Evolutionary conservation across 2,888 invertebrate genomes (phyloP).

Genomic region (Busseola fusca): DNA sequence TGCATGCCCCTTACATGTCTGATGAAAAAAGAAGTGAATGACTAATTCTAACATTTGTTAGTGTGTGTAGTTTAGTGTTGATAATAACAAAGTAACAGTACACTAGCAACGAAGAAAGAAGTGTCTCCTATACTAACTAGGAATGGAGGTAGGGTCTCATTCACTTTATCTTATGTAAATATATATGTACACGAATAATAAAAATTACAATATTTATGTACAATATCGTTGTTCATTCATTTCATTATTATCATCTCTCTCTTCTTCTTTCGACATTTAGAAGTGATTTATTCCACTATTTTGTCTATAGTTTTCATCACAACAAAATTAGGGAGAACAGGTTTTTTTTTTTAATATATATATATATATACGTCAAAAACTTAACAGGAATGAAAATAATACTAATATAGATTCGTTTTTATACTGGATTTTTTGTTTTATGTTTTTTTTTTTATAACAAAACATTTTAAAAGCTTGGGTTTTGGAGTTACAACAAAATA

Average conservation of each 20-base stretch:
- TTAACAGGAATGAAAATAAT: conserved; percentile 5
- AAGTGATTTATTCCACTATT: neutral
- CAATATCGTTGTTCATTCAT: conserved; percentile 26
- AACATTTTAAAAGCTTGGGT: conserved; percentile 15
- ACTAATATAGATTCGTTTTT: conserved; percentile 10
- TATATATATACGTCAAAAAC: too few species aligned
- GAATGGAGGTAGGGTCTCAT: conserved; percentile 46
- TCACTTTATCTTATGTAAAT: conserved; percentile 29
- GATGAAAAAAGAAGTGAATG: conserved; percentile 87
- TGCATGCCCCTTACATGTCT: conserved; percentile 74
- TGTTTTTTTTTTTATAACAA: conserved; percentile 22
- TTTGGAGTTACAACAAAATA: conserved; percentile 17
- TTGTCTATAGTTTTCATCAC: neutral
- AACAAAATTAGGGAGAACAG: neutral
- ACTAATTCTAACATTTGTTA: conserved; percentile 71
- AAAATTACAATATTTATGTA: conserved; percentile 28
- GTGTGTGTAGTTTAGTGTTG: conserved; percentile 41
- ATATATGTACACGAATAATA: conserved; percentile 23
- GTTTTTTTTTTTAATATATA: neutral
- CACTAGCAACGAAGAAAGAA: conserved; percentile 1
- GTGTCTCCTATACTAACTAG: conserved; percentile 54
- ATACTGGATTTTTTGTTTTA: neutral
- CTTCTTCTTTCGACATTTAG: neutral
- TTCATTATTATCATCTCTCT: conserved; percentile 23
- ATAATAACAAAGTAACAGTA: conserved; percentile 41